Conservation (phyloP, 2,113 vertebrate species). For the Ctenodactylus gundi region DNA sequence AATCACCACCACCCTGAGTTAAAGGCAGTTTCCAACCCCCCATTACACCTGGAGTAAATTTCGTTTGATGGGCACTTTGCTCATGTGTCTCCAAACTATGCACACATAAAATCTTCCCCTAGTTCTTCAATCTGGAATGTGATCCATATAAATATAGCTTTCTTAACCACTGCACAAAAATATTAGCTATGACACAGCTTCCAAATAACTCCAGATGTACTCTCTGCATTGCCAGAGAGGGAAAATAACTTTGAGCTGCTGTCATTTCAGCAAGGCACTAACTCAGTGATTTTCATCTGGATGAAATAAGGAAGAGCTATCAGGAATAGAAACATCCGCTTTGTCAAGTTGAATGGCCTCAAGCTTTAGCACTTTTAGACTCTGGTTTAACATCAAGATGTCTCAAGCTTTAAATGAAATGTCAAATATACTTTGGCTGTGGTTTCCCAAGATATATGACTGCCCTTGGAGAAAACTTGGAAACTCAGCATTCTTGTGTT, state of each 20-base stretch:
- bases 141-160: conserved; percentile 56
- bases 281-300: conserved; percentile 69
- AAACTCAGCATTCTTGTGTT: conserved; percentile 79
- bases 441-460: conserved; percentile 80
- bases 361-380: conserved; percentile 62
- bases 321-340: conserved; percentile 71
- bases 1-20: background rate
- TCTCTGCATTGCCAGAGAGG: conserved; percentile 45
- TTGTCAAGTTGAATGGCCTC: conserved; percentile 34
- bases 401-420: conserved; percentile 85
- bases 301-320: conserved; percentile 73
- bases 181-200: background rate
- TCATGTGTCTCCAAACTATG: background rate
- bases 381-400: conserved; percentile 78
- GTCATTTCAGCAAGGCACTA: conserved; percentile 58
- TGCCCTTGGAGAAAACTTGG: conserved; percentile 83
- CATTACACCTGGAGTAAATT: background rate
- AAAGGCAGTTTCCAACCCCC: background rate
- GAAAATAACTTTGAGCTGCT: conserved; percentile 49
- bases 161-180: conserved; percentile 69
- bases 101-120: background rate
- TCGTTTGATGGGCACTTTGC: background rate
- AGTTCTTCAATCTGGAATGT: conserved; percentile 26
- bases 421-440: conserved; percentile 86
- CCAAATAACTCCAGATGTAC: conserved; percentile 58